Evolutionary conservation across 2,113 vertebrate genomes (phyloP), one percentile per base, ranked within the genome.

Genomic region (Pollachius pollachius): DNA sequence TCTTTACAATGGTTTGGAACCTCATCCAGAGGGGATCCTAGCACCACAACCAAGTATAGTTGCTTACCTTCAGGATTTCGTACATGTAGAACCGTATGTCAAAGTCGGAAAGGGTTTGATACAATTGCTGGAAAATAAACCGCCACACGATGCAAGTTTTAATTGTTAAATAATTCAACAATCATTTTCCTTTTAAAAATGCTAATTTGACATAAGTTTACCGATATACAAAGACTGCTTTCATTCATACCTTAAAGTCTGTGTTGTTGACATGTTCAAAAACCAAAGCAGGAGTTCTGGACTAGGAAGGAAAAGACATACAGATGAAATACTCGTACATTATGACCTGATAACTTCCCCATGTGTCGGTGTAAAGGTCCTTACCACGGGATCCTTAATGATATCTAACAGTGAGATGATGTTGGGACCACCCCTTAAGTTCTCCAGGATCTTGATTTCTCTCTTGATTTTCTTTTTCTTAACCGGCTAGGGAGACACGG

Each of bases 381-480:
- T 89, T 70, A 95, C 94, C 92, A 95, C 94, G 3, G 94, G 94
- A 85, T 95, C 94, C 71, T 95, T 95, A 65, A 95, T 93, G 0
- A 95, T 95, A 88, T 95, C 94, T 81, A 95, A 86, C 70, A 95
- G 92, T 76, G 88, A 92, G 90, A 95, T 95, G 77, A 95, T 94
- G 70, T 95, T 95, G 71, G 94, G 94, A 59, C 94, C 94, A 5
- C 94, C 94, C 58, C 94, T 89, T 27, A 95, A 87, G 58, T 95
- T 95, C 80, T 95, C 94, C 75, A 95, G 89, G 87, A 95, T 95
- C 72, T 95, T 95, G 67, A 95, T 95, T 90, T 95, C 94, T 70
- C 94, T 87, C 86, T 95, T 95, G 83, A 95, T 95, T 90, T 95
- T 95, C 92, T 95, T 95, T 93, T 95, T 95, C 81, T 95, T 95